A percentile compares a stretch with the other conserved stretches of the same genome.
Conservation (phyloP, 2,888 invertebrate species). For the Drosophila affinis region DNA sequence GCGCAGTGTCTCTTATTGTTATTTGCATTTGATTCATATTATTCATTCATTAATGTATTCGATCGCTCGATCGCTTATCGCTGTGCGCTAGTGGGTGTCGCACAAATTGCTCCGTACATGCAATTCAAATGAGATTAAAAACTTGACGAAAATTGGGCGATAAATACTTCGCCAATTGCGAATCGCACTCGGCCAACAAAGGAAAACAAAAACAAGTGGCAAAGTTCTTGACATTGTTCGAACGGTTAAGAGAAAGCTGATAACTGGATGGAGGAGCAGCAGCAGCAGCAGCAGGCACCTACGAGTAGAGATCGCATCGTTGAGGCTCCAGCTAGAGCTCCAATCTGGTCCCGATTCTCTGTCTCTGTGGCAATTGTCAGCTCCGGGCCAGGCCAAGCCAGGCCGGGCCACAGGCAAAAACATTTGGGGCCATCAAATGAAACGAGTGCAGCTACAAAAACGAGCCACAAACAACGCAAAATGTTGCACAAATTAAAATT, state of each 20-base stretch:
- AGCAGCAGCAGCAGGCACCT: constrained; percentile 21
- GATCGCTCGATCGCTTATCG: neutral
- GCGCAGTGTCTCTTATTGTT: constrained; percentile 17
- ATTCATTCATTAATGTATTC: constrained; percentile 22
- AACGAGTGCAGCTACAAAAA: constrained; percentile 38
- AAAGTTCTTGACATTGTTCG: constrained; percentile 64
- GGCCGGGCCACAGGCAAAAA: constrained; percentile 5
- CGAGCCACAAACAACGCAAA: constrained; percentile 47
- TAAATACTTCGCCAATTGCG: constrained; percentile 27
- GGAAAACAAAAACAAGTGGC: constrained; percentile 39
- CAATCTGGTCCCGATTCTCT: constrained; percentile 21
- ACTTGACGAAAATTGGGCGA: constrained; percentile 37
- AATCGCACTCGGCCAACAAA: constrained; percentile 18
- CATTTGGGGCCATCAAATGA: constrained; percentile 53
- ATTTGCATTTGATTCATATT: constrained; percentile 46
- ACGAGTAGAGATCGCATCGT: constrained; percentile 1
- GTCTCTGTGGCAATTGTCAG: constrained; percentile 41
- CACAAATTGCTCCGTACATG: constrained; percentile 12
- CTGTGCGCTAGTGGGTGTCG: constrained; percentile 36
- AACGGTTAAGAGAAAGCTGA: constrained; percentile 74
- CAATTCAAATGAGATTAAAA: constrained; percentile 37
- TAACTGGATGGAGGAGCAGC: constrained; percentile 49
- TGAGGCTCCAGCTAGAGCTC: constrained; percentile 5
- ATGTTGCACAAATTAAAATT: constrained; percentile 77
- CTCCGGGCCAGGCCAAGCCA: constrained; percentile 15